Evolutionary conservation across 2,797 vertebrate genomes (phyloP).

Genomic region (Chaenodraco wilsoni): DNA sequence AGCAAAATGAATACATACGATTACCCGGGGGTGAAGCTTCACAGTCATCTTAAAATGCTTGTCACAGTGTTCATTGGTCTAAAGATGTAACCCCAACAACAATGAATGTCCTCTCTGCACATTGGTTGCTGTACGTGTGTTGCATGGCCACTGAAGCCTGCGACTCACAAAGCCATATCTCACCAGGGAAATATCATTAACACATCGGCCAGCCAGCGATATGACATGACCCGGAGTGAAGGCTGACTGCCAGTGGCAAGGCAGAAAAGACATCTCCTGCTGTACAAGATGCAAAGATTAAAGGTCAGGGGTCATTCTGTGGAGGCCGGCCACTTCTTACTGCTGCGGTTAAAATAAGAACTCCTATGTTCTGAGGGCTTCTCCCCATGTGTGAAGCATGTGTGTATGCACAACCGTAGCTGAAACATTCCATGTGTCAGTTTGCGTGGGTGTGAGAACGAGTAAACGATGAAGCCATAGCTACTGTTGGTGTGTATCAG

Average conservation of each 20-base stretch:
- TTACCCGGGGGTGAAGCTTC: background rate
- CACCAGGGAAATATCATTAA: slow-evolving; percentile 63
- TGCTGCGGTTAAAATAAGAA: slow-evolving; percentile 36
- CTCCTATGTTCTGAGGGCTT: background rate
- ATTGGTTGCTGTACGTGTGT: background rate
- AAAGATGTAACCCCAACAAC: background rate
- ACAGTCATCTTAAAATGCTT: background rate
- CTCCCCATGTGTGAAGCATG: slow-evolving; percentile 13
- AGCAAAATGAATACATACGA: background rate
- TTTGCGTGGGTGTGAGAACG: slow-evolving; percentile 21
- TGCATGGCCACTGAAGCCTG: background rate
- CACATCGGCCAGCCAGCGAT: slow-evolving; percentile 23
- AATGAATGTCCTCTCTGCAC: slow-evolving; percentile 4
- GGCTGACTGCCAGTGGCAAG: slow-evolving; percentile 40
- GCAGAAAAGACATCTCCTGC: slow-evolving; percentile 41
- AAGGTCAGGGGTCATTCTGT: slow-evolving; percentile 53
- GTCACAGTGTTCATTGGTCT: background rate
- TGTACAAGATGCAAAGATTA: slow-evolving; percentile 49
- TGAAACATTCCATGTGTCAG: slow-evolving; percentile 9
- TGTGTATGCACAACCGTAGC: background rate
- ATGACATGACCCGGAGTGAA: slow-evolving; percentile 40
- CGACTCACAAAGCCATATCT: slow-evolving; percentile 31
- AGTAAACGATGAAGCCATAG: slow-evolving; percentile 2
- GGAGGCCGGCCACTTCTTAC: slow-evolving; percentile 31
- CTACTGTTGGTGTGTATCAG: slow-evolving; percentile 29